Percentiles rank a stretch among this genome's conserved stretches.
phyloP scores from a whole-genome alignment of 2,113 vertebrate species.

The Nesogale talazaci region DNA sequence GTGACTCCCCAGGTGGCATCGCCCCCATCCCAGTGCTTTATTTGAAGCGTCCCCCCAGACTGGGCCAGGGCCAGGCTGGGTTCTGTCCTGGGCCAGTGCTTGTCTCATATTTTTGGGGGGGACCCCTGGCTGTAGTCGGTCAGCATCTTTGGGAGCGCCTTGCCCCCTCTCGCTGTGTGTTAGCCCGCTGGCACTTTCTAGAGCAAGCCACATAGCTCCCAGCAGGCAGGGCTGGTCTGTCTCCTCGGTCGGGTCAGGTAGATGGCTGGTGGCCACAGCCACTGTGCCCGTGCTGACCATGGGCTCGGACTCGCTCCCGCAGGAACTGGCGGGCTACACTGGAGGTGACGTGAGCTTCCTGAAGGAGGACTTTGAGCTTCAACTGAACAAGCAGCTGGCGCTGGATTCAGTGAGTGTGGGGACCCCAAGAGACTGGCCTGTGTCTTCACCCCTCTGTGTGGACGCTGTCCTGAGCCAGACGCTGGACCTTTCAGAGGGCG shows the following conservation, averaged over 20 bases:
- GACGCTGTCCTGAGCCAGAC: background rate
- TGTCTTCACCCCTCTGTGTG: rapidly evolving
- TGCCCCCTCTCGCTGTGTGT: rapidly evolving
- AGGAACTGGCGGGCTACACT: conserved; percentile 97
- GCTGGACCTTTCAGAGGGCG: no score
- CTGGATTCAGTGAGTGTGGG: conserved; percentile 91
- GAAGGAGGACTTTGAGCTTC: conserved; percentile 96
- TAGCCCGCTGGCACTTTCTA: rapidly evolving
- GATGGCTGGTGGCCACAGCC: no score
- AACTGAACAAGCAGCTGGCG: conserved; percentile 91
- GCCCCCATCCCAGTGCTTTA: background rate
- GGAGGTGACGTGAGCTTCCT: conserved; percentile 96
- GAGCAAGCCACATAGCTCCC: rapidly evolving
- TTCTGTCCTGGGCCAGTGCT: rapidly evolving
- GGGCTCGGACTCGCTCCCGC: background rate
- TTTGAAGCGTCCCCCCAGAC: no score
- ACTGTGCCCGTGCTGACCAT: background rate
- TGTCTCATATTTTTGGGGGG: rapidly evolving
- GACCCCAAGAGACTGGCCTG: rapidly evolving
- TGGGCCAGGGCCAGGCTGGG: no score
- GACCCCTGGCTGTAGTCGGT: rapidly evolving
- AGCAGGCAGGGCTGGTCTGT: background rate
- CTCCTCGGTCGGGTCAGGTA: background rate
- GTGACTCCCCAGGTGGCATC: background rate
- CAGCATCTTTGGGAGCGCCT: rapidly evolving